Evolutionary conservation across 2,797 vertebrate genomes (phyloP).

Genomic region (Clarias laeviceps): DNA sequence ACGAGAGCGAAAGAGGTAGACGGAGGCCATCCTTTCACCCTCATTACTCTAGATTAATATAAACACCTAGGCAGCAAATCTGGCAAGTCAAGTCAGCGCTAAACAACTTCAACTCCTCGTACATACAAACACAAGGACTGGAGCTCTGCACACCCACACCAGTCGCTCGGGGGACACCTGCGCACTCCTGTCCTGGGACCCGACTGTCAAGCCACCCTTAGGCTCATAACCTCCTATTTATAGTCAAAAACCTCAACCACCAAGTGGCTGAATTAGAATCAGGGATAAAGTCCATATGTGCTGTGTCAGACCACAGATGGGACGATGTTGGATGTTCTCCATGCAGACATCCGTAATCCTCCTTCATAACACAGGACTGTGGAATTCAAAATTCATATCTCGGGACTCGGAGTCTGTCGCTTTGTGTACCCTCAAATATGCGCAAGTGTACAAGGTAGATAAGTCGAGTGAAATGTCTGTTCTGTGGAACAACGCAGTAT

Average conservation of each 20-base stretch:
- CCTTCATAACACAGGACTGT: constrained; percentile 72
- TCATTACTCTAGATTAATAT: constrained; percentile 59
- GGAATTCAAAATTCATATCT: constrained; percentile 37
- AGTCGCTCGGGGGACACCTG: constrained; percentile 82
- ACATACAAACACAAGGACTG: constrained; percentile 92
- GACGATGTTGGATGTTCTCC: constrained; percentile 52
- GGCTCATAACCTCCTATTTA: constrained; percentile 52
- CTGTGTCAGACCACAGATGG: constrained; percentile 33
- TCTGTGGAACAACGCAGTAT: constrained; percentile 1
- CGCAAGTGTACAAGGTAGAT: constrained; percentile 12
- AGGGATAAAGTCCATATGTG: constrained; percentile 62
- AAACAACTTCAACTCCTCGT: constrained; percentile 86
- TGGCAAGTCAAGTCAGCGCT: constrained; percentile 75
- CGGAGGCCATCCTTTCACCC: constrained; percentile 62
- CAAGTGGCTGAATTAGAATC: constrained; percentile 15
- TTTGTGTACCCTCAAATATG: constrained; percentile 21
- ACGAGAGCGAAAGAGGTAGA: constrained; percentile 29
- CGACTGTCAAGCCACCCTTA: not conserved
- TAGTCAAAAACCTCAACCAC: constrained; percentile 59
- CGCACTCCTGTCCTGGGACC: constrained; percentile 66
- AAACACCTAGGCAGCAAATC: constrained; percentile 76
- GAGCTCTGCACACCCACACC: constrained; percentile 57
- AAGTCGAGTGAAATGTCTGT: constrained; percentile 17
- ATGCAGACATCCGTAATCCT: constrained; percentile 73
- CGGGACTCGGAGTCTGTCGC: not conserved